Evolutionary conservation across 2,113 vertebrate genomes (phyloP).

Genomic region (Hystrix brachyura): DNA sequence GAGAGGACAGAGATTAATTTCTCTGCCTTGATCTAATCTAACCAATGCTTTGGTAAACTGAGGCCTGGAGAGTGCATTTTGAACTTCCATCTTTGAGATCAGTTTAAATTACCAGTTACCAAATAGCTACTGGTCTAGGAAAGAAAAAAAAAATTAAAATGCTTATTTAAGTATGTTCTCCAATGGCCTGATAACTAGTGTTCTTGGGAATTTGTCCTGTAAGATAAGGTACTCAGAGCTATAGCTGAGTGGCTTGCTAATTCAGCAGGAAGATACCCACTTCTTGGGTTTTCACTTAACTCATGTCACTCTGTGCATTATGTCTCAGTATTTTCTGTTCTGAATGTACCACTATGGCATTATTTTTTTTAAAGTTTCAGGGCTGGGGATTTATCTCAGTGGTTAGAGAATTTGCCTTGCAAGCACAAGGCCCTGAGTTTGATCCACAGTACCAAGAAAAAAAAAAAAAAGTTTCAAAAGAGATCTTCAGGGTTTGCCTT

Average conservation of each 20-base stretch:
- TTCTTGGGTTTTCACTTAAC: conserved; percentile 18
- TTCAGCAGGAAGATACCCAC: neutral
- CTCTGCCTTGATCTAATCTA: neutral
- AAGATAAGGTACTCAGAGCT: neutral
- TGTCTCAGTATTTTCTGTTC: neutral
- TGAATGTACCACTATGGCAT: neutral
- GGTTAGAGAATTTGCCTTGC: no score
- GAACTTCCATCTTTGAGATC: neutral
- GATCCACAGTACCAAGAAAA: no score
- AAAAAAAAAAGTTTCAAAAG: neutral
- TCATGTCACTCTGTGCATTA: neutral
- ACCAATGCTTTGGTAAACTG: neutral
- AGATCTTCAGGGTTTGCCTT: neutral
- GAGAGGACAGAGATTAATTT: neutral
- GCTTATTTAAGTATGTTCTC: neutral
- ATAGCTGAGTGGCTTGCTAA: neutral
- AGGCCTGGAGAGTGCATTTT: neutral
- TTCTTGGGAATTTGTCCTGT: neutral
- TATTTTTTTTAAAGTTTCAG: neutral
- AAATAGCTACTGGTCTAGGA: neutral
- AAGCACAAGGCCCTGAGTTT: no score
- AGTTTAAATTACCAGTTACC: neutral
- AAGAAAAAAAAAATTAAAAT: neutral
- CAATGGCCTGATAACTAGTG: neutral
- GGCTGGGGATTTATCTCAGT: no score